Evolutionary conservation across 2,888 invertebrate genomes (phyloP).

Genomic region (Pinctada fucata): DNA sequence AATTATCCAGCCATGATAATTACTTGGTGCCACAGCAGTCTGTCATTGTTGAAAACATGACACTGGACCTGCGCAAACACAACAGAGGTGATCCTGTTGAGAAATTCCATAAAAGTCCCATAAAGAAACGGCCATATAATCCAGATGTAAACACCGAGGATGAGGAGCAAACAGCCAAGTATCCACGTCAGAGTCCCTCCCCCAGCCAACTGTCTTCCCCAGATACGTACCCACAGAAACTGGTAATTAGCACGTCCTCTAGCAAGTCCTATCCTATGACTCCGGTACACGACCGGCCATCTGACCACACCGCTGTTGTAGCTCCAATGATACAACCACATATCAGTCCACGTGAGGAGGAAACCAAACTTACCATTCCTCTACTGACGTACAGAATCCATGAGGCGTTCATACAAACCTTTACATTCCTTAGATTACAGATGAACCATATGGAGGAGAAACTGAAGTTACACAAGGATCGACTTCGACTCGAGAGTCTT

Average conservation of each 20-base stretch:
- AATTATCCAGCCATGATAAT: constrained; percentile 8
- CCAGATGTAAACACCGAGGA: constrained; percentile 50
- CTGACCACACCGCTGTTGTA: constrained; percentile 54
- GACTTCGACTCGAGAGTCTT: constrained; percentile 62
- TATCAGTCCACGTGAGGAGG: constrained; percentile 57
- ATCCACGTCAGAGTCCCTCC: constrained; percentile 48
- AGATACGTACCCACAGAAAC: constrained; percentile 22
- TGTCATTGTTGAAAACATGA: constrained; percentile 67
- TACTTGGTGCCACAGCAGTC: constrained; percentile 46
- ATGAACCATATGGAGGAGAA: constrained; percentile 63
- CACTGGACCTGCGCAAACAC: constrained; percentile 68
- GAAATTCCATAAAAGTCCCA: constrained; percentile 70
- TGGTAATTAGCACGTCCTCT: constrained; percentile 22
- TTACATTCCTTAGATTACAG: constrained; percentile 62
- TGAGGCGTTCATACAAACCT: constrained; percentile 67
- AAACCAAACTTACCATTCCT: constrained; percentile 63
- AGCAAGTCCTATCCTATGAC: constrained; percentile 16
- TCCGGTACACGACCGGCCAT: constrained; percentile 28
- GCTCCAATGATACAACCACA: constrained; percentile 52
- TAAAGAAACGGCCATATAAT: constrained; percentile 74
- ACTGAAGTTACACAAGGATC: constrained; percentile 53
- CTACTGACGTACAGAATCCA: constrained; percentile 66
- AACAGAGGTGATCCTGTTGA: constrained; percentile 58
- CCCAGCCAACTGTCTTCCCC: constrained; percentile 34
- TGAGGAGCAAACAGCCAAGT: constrained; percentile 44